Base-by-base conservation (phyloP, 2,113 vertebrate genomes). In the Danionella cerebrum region DNA sequence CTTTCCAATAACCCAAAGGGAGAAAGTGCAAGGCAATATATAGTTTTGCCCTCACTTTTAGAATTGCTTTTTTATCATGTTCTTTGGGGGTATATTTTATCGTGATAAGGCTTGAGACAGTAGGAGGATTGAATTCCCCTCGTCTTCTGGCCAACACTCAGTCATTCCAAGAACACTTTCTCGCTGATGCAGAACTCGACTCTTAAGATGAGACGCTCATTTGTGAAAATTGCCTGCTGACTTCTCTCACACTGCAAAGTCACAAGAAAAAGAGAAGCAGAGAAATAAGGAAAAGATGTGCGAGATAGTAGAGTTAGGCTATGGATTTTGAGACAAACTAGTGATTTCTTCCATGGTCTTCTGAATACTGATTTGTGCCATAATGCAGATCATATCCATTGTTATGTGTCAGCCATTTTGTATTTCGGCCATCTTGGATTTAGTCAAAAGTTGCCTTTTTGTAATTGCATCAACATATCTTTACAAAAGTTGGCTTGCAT, bases 31-130 rank as follows among this genome's bases (percentile, higher is more conserved):
- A 67, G 67, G 69, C 75, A 76, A 83, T 80, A 79, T 82, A 83
- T 83, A 60, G 44, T 82, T 55, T 62, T 45, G 76, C 35, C 27
- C 74, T 77, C 72, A 74, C 74, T 76, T 72, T 42, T 39, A 79
- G 72, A 77, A 67, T 63, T 36, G 54, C 31, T 70, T 75, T 74
- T 72, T 80, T 44, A 73, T 83, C 74, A 55, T 50, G 44, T 67
- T 70, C 58, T 76, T 80, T 73, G 73, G 65, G 42, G 47, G 66
- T 69, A 63, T 78, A 80, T 84, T 80, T 85, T 72, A 76, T 75
- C 16, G 74, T 70, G 79, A 79, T 82, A 80, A 82, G 74, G 74
- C 55, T 51, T 73, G 64, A 74, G 74, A 79, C 70, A 62, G n/a
- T 58, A 21, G 45, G 44, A 60, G 54, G 42, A 66, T 70, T 70